A percentile compares a stretch with the other conserved stretches of the same genome.
phyloP scores from a whole-genome alignment of 2,888 invertebrate genomes.

The Megastigmus dorsalis region DNA sequence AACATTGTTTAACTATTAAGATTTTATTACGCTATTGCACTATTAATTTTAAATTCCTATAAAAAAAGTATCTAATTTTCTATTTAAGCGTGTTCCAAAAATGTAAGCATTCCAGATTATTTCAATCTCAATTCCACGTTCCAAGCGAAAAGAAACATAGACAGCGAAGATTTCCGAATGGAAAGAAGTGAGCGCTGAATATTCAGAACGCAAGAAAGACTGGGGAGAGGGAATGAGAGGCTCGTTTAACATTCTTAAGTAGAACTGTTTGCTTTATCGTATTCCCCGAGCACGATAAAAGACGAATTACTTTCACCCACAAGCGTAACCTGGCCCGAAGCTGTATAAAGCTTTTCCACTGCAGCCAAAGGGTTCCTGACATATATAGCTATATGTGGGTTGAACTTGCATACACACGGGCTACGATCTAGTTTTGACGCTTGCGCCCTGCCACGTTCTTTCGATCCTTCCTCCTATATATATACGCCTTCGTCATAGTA shows the following conservation, averaged over 20 bases:
- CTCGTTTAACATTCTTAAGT: slow-evolving; percentile 22
- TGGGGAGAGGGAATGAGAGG: neutral
- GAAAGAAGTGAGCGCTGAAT: too few species aligned
- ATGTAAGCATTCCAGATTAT: neutral
- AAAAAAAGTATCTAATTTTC: too few species aligned
- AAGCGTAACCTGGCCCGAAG: neutral
- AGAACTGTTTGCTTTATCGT: slow-evolving; percentile 16
- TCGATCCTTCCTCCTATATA: too few species aligned
- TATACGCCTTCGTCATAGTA: too few species aligned
- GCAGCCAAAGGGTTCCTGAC: slow-evolving; percentile 1
- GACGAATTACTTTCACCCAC: slow-evolving; percentile 12
- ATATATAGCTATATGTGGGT: too few species aligned
- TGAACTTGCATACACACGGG: neutral
- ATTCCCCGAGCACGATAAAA: slow-evolving; percentile 2
- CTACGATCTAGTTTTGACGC: neutral
- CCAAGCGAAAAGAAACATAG: neutral
- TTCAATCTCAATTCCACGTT: neutral
- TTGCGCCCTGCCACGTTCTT: too few species aligned
- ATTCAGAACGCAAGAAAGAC: neutral
- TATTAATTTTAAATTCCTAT: too few species aligned
- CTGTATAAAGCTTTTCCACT: slow-evolving; percentile 2
- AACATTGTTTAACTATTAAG: too few species aligned
- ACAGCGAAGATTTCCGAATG: too few species aligned
- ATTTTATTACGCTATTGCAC: too few species aligned
- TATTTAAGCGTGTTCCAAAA: neutral